Evolutionary conservation across 2,888 invertebrate species (phyloP).

Genomic region (Parnassius mnemosyne): DNA sequence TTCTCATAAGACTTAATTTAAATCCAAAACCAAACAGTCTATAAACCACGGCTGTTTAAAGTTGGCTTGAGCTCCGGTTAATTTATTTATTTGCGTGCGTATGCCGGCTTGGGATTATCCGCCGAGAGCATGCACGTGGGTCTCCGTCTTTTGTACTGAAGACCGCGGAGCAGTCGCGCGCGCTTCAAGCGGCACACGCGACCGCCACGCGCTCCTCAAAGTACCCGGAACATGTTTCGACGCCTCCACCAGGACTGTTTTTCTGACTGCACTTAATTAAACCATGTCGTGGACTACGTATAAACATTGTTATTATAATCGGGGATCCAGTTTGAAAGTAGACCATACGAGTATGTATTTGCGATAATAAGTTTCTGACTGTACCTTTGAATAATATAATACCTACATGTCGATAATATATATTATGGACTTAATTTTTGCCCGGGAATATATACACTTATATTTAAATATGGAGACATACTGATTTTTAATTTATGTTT

Average conservation of each 20-base stretch:
- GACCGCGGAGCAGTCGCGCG: conserved; percentile 11
- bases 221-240: conserved; percentile 63
- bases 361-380: background rate
- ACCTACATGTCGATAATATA: background rate
- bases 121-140: conserved; percentile 44
- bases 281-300: conserved; percentile 55
- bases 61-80: conserved; percentile 56
- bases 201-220: conserved; percentile 52
- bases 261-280: conserved; percentile 74
- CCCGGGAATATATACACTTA: too few species aligned
- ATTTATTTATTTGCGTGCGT: conserved; percentile 76
- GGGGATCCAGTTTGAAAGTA: conserved; percentile 5
- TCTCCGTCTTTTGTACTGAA: conserved; percentile 22
- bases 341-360: background rate
- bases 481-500: too few species aligned
- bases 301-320: conserved; percentile 42
- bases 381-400: background rate
- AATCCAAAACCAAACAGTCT: conserved; percentile 43
- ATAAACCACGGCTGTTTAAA: conserved; percentile 37
- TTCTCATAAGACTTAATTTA: conserved; percentile 62
- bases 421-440: too few species aligned
- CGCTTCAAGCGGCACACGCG: conserved; percentile 37
- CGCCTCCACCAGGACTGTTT: conserved; percentile 65
- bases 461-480: too few species aligned
- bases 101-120: conserved; percentile 66